Percentiles rank a stretch among this genome's conserved stretches.
These are phyloP conservation scores for Emesis furor DNA, from an alignment of 2,888 invertebrate genomes.

Conservation along the genomic window DNA sequence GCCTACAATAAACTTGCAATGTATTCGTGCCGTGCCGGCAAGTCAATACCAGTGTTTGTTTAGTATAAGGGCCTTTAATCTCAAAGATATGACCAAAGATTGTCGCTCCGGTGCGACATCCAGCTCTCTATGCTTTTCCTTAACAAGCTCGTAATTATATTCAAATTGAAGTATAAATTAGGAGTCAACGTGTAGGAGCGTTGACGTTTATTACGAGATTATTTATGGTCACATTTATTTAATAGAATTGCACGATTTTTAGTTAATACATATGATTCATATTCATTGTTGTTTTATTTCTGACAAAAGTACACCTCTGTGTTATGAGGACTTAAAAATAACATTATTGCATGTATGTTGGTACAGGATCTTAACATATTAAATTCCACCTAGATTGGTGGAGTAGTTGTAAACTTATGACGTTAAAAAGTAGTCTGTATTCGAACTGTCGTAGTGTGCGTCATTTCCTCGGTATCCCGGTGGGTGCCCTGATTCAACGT, in stretches of 20 bases:
- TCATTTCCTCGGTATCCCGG: too few species aligned
- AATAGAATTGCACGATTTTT: not conserved
- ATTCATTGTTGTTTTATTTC: not conserved
- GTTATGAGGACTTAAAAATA: too few species aligned
- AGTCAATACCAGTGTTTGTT: not conserved
- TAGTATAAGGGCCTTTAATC: not conserved
- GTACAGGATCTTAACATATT: too few species aligned
- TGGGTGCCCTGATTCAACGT: too few species aligned
- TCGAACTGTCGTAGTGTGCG: too few species aligned
- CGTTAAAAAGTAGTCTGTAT: too few species aligned
- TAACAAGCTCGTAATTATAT: not conserved
- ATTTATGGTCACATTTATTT: conserved; percentile 3
- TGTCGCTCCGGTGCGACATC: too few species aligned
- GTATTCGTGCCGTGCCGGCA: not conserved
- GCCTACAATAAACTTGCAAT: too few species aligned
- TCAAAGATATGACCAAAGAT: conserved; percentile 5
- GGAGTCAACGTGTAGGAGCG: not conserved
- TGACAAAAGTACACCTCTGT: too few species aligned
- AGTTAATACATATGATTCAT: not conserved
- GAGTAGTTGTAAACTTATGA: too few species aligned
- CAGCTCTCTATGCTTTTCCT: not conserved
- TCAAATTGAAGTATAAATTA: not conserved
- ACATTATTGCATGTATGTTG: too few species aligned
- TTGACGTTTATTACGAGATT: not conserved
- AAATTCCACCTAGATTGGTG: too few species aligned